Base-by-base conservation (phyloP, 2,888 invertebrate genomes). In the Tuta absoluta region DNA sequence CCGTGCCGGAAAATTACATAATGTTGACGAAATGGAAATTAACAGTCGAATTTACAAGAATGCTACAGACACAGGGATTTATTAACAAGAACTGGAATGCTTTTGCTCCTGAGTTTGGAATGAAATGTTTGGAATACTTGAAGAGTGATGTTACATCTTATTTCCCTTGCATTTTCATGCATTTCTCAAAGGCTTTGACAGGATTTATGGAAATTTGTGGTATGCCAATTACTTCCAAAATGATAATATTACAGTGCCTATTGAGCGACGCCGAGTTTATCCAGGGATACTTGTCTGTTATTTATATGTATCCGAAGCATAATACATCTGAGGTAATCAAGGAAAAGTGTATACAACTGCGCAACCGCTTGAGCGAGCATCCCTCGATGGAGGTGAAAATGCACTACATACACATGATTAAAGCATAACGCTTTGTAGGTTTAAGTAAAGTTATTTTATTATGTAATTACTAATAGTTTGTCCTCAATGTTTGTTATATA, bases 81-180 rank as follows among this genome's bases (percentile, higher is more conserved):
- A 8, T 49, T 12, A 63, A 65, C 37, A 38, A 58, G 12, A 61
- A 72, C 19, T 80, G 78, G 78, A 66, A 68, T 7, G 67, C 74
- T 66, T 72, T 78, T 53, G 72, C 73, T 19, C 68, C 72, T 8
- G 73, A 80, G 41, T 79, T 83, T 41, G 81, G 81, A 2, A 72
- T 76, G 65, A 68, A 66, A 17, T 83, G 81, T 65, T 68, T 81
- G 1, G 67, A 78, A 2, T 71, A 71, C 68, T 77, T 89, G 63
- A 83, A 75, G 68, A 68, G 79, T 57, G 88, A 89, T 65, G 76
- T 83, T 0, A 66, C 71, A 7, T 63, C 67, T 21, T 73, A 78
- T 66, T 86, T 84, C 68, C 67, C 85, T 2, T 78, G 79, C 19
- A 84, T 87, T 69, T 84, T 85, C 63, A 67, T 75, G 28, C 67